A percentile compares a stretch with the other conserved stretches of the same genome.
Evolutionary conservation across 2,888 invertebrate species (phyloP).

Genomic region (Exephanes ischioxanthus): DNA sequence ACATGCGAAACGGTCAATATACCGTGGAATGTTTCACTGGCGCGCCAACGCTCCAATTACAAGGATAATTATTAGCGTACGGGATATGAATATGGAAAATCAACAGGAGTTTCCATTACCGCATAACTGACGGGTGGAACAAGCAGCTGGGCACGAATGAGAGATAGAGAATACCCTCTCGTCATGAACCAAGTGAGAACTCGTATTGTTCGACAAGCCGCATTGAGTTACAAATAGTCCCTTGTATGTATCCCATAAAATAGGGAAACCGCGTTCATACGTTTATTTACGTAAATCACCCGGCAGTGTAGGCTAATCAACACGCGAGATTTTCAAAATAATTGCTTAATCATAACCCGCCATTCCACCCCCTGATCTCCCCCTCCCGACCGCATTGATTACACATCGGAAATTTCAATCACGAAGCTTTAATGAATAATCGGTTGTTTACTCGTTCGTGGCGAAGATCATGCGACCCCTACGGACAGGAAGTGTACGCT

Average conservation of each 20-base stretch:
- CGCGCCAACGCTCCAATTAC: conserved; percentile 54
- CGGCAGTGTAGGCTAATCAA: not conserved
- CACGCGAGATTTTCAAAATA: conserved; percentile 24
- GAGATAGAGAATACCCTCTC: conserved; percentile 7
- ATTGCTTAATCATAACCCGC: conserved; percentile 34
- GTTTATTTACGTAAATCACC: conserved; percentile 31
- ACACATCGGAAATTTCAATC: conserved; percentile 28
- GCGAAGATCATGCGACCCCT: no score
- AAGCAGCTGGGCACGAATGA: conserved; percentile 26
- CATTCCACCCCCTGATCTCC: not conserved
- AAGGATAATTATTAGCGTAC: conserved; percentile 51
- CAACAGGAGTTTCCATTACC: conserved; percentile 53
- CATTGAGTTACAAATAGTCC: conserved; percentile 18
- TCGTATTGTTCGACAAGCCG: conserved; percentile 39
- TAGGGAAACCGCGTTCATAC: conserved; percentile 12
- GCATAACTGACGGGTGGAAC: conserved; percentile 42
- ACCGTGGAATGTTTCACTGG: conserved; percentile 43
- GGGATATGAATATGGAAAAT: conserved; percentile 55
- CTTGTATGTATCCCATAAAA: conserved; percentile 11
- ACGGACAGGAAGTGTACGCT: no score
- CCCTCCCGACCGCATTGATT: not conserved
- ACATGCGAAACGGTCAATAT: conserved; percentile 46
- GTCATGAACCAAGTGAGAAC: conserved; percentile 40
- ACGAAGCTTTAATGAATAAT: not conserved
- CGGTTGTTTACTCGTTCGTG: no score